phyloP scores from a whole-genome alignment of 2,113 vertebrate genomes.

The Emydura subglobosa region DNA sequence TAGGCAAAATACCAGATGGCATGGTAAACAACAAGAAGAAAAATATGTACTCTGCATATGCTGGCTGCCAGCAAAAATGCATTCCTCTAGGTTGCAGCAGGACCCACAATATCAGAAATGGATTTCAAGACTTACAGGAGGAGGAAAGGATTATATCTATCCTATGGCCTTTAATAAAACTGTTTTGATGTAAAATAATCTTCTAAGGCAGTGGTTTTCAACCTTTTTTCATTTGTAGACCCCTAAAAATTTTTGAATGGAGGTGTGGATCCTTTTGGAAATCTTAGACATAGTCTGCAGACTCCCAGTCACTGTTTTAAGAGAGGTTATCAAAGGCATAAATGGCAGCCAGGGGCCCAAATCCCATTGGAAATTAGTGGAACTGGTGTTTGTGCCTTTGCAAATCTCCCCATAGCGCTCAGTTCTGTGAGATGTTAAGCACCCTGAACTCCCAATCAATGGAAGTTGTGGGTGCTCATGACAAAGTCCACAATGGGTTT shows the following conservation, averaged over 20 bases:
- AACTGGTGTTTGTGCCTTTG: conserved; percentile 27
- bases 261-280: not conserved
- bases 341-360: not conserved
- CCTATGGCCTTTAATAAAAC: not conserved
- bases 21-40: conserved; percentile 43
- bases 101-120: conserved; percentile 16
- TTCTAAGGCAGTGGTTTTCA: not conserved
- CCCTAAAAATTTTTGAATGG: not conserved
- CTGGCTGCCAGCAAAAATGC: conserved; percentile 13
- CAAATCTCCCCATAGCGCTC: not conserved
- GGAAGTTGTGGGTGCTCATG: not conserved
- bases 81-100: conserved; percentile 36
- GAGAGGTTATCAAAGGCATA: conserved; percentile 29
- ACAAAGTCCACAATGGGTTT: not conserved
- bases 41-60: conserved; percentile 38
- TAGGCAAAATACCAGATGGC: conserved; percentile 57
- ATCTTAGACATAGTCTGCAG: not conserved
- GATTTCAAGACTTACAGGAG: conserved; percentile 14
- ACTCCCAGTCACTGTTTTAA: not conserved
- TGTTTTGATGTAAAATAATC: not conserved
- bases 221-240: not conserved
- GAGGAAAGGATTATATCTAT: not conserved
- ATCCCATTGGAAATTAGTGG: conserved; percentile 13
- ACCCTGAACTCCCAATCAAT: not conserved
- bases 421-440: not conserved